Evolutionary conservation across 1,140 invertebrate species (phyloP).

Genomic region (Pachyrhynchus sulphureomaculatus): DNA sequence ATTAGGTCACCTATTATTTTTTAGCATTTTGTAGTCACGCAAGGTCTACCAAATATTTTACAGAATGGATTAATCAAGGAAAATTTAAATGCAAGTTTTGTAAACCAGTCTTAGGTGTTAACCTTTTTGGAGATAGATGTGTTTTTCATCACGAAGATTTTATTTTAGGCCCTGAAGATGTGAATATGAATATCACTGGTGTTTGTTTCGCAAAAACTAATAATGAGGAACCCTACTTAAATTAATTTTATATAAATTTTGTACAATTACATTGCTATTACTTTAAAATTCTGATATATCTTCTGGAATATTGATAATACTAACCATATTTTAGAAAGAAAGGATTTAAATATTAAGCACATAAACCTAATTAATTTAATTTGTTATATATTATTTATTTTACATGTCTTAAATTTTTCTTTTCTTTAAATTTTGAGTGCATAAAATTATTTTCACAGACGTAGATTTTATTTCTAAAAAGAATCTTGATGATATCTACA

Average conservation of each 20-base stretch:
- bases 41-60: constrained; percentile 34
- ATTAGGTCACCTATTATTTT: not conserved
- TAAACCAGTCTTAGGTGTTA: constrained; percentile 24
- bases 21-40: constrained; percentile 39
- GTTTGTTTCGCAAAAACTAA: constrained; percentile 56
- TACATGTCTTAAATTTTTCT: too few species aligned
- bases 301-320: too few species aligned
- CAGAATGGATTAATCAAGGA: constrained; percentile 46
- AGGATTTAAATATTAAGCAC: too few species aligned
- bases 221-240: constrained; percentile 57
- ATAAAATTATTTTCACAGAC: too few species aligned
- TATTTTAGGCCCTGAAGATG: constrained; percentile 52
- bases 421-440: too few species aligned
- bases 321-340: too few species aligned
- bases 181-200: constrained; percentile 43
- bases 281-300: too few species aligned
- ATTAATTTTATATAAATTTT: not conserved
- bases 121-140: not conserved
- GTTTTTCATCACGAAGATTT: constrained; percentile 8
- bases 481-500: too few species aligned
- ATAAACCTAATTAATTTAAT: too few species aligned
- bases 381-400: too few species aligned
- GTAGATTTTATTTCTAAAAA: too few species aligned
- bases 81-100: constrained; percentile 52
- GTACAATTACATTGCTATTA: too few species aligned